Percentiles rank a stretch among this genome's conserved stretches.
phyloP scores from a whole-genome alignment of 2,113 vertebrate genomes.

The Oncorhynchus tshawytscha region DNA sequence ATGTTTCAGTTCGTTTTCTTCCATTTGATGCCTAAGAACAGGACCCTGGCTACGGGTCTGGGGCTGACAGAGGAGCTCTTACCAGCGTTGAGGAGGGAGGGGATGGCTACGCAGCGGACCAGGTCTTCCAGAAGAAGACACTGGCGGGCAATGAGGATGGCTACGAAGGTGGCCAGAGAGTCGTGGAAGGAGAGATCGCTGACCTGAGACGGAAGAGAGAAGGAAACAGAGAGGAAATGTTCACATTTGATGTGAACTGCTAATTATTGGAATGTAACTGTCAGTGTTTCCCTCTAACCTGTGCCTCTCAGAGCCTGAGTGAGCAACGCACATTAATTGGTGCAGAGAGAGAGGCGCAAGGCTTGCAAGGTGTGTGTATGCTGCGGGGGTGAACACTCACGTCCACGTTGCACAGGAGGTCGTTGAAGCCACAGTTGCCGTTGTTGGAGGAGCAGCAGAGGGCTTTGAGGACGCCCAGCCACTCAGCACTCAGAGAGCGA shows the following conservation, averaged over 20 bases:
- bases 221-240: too few species aligned
- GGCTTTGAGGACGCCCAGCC: slow-evolving; percentile 97
- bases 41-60: background rate
- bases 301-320: background rate
- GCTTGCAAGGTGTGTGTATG: background rate
- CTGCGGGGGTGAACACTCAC: slow-evolving; percentile 68
- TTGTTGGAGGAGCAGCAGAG: slow-evolving; percentile 99
- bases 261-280: too few species aligned
- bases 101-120: slow-evolving; percentile 98
- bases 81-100: slow-evolving; percentile 97
- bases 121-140: slow-evolving; percentile 95
- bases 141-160: slow-evolving; percentile 95
- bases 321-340: background rate
- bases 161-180: slow-evolving; percentile 96
- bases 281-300: too few species aligned
- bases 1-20: too few species aligned
- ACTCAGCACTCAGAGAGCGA: slow-evolving; percentile 94
- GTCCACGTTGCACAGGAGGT: slow-evolving; percentile 97
- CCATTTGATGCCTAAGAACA: too few species aligned
- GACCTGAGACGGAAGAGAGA: slow-evolving; percentile 73
- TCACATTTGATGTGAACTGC: too few species aligned
- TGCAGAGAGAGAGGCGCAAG: background rate
- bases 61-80: slow-evolving; percentile 31
- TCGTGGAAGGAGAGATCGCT: slow-evolving; percentile 98
- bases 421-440: slow-evolving; percentile 98